phyloP scores from a whole-genome alignment of 2,888 invertebrate species.

The Eupithecia pulchellata region DNA sequence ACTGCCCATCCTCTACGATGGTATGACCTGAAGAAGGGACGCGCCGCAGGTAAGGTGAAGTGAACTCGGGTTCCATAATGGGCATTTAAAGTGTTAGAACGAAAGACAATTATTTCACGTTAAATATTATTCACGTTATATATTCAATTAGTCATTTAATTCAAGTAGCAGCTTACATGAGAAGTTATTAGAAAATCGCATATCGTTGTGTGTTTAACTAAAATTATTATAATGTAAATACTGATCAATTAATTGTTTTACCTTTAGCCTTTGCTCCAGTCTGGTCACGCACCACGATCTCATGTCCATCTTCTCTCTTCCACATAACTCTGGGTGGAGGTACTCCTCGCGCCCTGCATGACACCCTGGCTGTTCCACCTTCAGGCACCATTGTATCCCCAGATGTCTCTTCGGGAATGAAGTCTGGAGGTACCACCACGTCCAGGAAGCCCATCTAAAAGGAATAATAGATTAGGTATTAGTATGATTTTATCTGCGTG shows the following conservation, averaged over 20 bases:
- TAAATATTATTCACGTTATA: too few species aligned
- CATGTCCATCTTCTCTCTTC: constrained; percentile 91
- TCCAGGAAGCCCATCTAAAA: constrained; percentile 90
- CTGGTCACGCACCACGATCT: constrained; percentile 89
- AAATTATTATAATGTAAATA: too few species aligned
- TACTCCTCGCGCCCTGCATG: constrained; percentile 89
- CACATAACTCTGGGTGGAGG: constrained; percentile 91
- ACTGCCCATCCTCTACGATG: neutral
- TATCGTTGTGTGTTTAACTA: too few species aligned
- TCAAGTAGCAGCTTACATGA: too few species aligned
- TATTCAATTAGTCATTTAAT: too few species aligned
- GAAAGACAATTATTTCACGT: too few species aligned
- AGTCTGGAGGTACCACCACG: constrained; percentile 93
- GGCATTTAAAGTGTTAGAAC: neutral
- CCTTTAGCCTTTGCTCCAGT: constrained; percentile 86
- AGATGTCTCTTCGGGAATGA: constrained; percentile 91
- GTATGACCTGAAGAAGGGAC: neutral
- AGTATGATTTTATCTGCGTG: too few species aligned
- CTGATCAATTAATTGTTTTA: constrained; percentile 51
- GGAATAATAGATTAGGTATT: neutral
- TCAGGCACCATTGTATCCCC: constrained; percentile 93
- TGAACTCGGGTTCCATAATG: neutral
- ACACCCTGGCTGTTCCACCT: constrained; percentile 87
- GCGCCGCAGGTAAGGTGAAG: neutral
- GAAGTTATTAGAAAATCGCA: too few species aligned